A percentile compares a stretch with the other conserved stretches of the same genome.
phyloP scores from a whole-genome alignment of 1,140 invertebrate genomes.

The Chrysomallon squamiferum region DNA sequence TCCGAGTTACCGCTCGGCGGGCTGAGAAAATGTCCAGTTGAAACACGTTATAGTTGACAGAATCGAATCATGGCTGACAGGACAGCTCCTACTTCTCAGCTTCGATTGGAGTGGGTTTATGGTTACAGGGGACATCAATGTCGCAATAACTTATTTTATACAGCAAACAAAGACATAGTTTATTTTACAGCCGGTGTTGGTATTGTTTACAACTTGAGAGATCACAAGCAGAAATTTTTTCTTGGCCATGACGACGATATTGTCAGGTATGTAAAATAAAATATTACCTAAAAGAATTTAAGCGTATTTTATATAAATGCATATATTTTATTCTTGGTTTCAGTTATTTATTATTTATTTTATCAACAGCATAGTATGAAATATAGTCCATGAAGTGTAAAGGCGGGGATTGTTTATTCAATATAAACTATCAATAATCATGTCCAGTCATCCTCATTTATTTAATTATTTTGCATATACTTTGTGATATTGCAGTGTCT shows the following conservation, averaged over 20 bases:
- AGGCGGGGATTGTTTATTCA: no score
- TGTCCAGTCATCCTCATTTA: no score
- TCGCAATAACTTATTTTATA: slow-evolving; percentile 62
- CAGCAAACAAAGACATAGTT: slow-evolving; percentile 56
- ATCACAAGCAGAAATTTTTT: slow-evolving; percentile 61
- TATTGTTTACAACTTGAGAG: slow-evolving; percentile 58
- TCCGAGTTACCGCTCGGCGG: no score
- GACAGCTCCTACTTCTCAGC: slow-evolving; percentile 53
- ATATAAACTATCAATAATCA: no score
- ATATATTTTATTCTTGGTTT: no score
- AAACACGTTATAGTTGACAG: slow-evolving; percentile 24
- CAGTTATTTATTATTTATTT: no score
- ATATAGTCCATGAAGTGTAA: no score
- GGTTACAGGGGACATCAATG: slow-evolving; percentile 64
- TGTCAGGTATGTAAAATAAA: slow-evolving; percentile 48
- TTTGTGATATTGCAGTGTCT: no score
- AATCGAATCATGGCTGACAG: slow-evolving; percentile 46
- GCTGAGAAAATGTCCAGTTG: slow-evolving; percentile 18
- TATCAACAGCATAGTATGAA: no score
- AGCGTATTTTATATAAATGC: no score
- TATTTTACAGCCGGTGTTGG: slow-evolving; percentile 65
- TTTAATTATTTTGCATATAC: no score
- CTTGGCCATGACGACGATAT: slow-evolving; percentile 64
- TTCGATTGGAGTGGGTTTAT: slow-evolving; percentile 63
- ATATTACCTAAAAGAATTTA: background rate